Evolutionary conservation across 2,888 invertebrate species (phyloP).

Genomic region (Callosobruchus maculatus): DNA sequence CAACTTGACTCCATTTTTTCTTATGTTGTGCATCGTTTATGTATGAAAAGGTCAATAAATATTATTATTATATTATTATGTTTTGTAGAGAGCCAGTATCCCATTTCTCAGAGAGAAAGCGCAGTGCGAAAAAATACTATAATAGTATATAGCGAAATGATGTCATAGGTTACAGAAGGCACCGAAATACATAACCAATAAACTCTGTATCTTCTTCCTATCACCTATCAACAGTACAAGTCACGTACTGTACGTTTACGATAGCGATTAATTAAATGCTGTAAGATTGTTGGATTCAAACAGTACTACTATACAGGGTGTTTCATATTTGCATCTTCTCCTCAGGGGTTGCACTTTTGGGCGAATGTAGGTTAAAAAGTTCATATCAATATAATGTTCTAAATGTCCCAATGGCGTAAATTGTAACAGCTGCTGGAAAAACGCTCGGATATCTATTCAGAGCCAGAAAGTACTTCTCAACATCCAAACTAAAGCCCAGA

Average conservation of each 20-base stretch:
- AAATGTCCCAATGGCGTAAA: no score
- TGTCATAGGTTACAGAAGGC: not conserved
- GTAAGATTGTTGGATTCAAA: not conserved
- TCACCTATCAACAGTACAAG: not conserved
- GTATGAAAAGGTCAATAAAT: no score
- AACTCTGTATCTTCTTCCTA: not conserved
- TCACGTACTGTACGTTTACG: not conserved
- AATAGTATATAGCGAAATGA: not conserved
- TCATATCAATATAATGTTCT: no score
- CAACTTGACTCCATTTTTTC: no score
- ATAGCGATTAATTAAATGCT: not conserved
- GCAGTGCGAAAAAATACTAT: not conserved
- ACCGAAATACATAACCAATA: not conserved
- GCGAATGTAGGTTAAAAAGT: no score
- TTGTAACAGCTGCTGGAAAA: no score
- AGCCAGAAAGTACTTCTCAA: no score
- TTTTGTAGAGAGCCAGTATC: not conserved
- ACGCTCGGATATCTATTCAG: no score
- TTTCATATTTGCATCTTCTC: no score
- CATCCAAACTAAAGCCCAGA: no score
- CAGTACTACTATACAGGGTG: not conserved
- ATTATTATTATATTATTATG: not conserved
- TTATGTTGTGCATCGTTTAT: no score
- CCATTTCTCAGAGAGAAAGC: not conserved
- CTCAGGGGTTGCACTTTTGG: no score